Evolutionary conservation across 2,888 invertebrate species (phyloP).

Genomic region (Lepidocyrtoides sp.): DNA sequence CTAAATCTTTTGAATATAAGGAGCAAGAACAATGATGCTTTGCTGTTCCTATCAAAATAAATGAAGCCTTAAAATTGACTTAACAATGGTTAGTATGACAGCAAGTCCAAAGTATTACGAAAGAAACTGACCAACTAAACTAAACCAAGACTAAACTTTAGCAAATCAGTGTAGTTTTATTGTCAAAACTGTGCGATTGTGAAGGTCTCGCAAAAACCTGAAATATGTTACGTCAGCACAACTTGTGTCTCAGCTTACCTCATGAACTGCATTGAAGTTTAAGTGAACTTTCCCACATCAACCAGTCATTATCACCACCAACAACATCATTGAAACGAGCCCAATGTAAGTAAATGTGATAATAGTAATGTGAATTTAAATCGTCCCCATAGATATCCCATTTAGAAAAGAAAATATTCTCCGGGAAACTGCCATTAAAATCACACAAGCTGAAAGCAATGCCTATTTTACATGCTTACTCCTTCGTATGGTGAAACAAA

Average conservation of each 20-base stretch:
- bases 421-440: conserved; percentile 66
- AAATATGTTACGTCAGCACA: neutral
- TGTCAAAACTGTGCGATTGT: too few species aligned
- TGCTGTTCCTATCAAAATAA: too few species aligned
- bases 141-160: too few species aligned
- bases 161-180: too few species aligned
- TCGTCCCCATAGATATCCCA: conserved; percentile 59
- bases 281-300: neutral
- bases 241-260: neutral
- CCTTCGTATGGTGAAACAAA: neutral
- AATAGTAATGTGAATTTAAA: conserved; percentile 56
- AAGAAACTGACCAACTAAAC: too few species aligned
- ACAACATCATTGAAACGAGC: neutral
- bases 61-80: too few species aligned
- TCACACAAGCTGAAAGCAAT: conserved; percentile 74
- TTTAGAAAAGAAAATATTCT: conserved; percentile 58
- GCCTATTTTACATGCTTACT: neutral
- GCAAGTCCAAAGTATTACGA: too few species aligned
- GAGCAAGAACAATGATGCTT: too few species aligned
- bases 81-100: too few species aligned
- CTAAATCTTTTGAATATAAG: too few species aligned
- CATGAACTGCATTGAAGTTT: neutral
- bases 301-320: neutral
- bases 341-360: conserved; percentile 30
- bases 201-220: neutral